Conservation (phyloP, 2,113 vertebrate species). For the Rhegmatorhina hoffmannsi region DNA sequence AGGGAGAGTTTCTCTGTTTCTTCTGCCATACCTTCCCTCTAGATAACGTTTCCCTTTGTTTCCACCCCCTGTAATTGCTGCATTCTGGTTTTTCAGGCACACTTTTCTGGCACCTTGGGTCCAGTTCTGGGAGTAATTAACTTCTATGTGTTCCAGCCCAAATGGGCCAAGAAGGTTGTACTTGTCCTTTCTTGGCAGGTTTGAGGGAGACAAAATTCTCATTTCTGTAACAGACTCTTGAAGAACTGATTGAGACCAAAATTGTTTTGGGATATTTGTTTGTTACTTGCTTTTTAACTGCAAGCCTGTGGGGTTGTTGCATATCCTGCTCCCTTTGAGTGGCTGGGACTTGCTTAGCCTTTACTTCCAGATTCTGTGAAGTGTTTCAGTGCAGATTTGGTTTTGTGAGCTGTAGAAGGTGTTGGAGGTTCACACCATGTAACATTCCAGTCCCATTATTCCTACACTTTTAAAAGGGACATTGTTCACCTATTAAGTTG, state of each 20-base stretch:
- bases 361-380: not conserved
- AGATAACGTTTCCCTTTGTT: not conserved
- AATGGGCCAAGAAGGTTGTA: not conserved
- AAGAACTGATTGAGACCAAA: not conserved
- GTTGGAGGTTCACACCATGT: not conserved
- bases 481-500: not conserved
- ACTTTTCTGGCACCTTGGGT: not conserved
- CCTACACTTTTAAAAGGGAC: not conserved
- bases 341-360: not conserved
- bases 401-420: not conserved
- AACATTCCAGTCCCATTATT: not conserved
- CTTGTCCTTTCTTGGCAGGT: not conserved
- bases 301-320: not conserved
- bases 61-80: not conserved
- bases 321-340: not conserved
- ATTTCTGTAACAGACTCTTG: not conserved
- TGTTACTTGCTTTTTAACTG: not conserved
- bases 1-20: not conserved
- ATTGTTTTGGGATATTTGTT: not conserved
- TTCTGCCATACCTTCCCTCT: not conserved
- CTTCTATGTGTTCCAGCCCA: not conserved
- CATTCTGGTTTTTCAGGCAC: not conserved
- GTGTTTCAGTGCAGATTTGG: not conserved
- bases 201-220: not conserved
- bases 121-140: not conserved